A percentile compares a stretch with the other conserved stretches of the same genome.
Evolutionary conservation across 2,797 vertebrate species (phyloP).

Genomic region (Xenentodon cancila): DNA sequence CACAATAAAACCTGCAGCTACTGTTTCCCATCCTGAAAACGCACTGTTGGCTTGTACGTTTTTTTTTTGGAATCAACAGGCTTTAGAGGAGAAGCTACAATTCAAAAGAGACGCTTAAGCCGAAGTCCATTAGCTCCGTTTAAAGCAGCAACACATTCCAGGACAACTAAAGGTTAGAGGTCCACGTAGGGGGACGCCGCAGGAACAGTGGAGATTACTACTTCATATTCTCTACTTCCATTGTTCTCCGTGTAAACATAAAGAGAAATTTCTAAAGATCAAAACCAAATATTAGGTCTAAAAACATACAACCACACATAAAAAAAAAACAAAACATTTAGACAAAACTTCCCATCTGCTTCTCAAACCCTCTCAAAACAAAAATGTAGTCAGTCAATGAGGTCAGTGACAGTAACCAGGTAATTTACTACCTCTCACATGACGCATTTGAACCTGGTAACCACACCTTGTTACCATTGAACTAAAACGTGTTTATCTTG

Average conservation of each 20-base stretch:
- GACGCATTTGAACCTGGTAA: slow-evolving; percentile 9
- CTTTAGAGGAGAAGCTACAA: slow-evolving; percentile 25
- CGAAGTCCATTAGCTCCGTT: slow-evolving; percentile 51
- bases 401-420: slow-evolving; percentile 7
- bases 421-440: slow-evolving; percentile 5
- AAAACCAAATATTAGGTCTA: too few species aligned
- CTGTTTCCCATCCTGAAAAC: slow-evolving; percentile 47
- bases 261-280: too few species aligned
- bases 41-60: slow-evolving; percentile 11
- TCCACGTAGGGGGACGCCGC: too few species aligned
- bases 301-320: too few species aligned
- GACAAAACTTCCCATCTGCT: too few species aligned
- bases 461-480: slow-evolving; percentile 62
- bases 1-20: slow-evolving; percentile 21
- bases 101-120: slow-evolving; percentile 37
- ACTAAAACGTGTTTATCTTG: slow-evolving; percentile 63
- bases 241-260: too few species aligned
- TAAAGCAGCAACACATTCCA: slow-evolving; percentile 50
- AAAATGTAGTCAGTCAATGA: too few species aligned
- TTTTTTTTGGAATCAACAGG: slow-evolving; percentile 46
- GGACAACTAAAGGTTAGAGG: slow-evolving; percentile 1
- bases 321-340: too few species aligned
- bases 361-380: too few species aligned
- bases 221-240: too few species aligned
- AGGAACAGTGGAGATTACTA: too few species aligned